Conservation (phyloP, 2,888 invertebrate genomes). For the Teleiodes luculella region DNA sequence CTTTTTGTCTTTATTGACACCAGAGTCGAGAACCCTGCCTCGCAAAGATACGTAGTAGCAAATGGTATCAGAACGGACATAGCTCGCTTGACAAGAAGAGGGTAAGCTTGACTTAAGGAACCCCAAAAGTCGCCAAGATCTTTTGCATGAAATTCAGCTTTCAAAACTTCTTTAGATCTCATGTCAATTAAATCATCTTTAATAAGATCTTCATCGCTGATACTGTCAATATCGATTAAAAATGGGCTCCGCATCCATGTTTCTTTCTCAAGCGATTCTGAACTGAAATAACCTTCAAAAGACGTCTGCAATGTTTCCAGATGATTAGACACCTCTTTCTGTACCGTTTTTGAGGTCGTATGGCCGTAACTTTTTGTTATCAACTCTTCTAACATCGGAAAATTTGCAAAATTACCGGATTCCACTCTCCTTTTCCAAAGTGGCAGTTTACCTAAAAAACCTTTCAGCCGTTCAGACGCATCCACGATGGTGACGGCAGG, state of each 20-base stretch:
- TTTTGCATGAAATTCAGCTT: slow-evolving; percentile 11
- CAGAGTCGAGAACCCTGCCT: slow-evolving; percentile 20
- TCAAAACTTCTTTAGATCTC: slow-evolving; percentile 15
- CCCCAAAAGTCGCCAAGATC: slow-evolving; percentile 15
- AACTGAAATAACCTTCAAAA: slow-evolving; percentile 19
- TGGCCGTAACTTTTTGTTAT: slow-evolving; percentile 4
- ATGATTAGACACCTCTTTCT: slow-evolving; percentile 15
- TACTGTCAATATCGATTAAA: slow-evolving; percentile 17
- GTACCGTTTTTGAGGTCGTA: slow-evolving; percentile 9
- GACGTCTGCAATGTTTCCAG: slow-evolving; percentile 19
- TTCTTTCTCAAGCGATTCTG: slow-evolving; percentile 18
- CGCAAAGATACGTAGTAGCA: slow-evolving; percentile 24
- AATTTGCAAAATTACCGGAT: slow-evolving; percentile 12
- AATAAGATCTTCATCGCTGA: slow-evolving; percentile 18
- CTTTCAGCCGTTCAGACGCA: slow-evolving; percentile 12
- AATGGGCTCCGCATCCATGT: slow-evolving; percentile 20
- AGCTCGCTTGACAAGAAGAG: slow-evolving; percentile 20
- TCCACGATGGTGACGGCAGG: slow-evolving; percentile 10
- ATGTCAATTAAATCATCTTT: slow-evolving; percentile 16
- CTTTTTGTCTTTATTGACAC: slow-evolving; percentile 22
- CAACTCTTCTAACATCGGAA: slow-evolving; percentile 12
- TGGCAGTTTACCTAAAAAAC: slow-evolving; percentile 10
- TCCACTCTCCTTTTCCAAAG: slow-evolving; percentile 14
- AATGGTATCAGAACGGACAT: slow-evolving; percentile 22
- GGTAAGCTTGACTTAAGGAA: slow-evolving; percentile 21